phyloP scores from a whole-genome alignment of 2,888 invertebrate genomes.

The Harmothoe impar region DNA sequence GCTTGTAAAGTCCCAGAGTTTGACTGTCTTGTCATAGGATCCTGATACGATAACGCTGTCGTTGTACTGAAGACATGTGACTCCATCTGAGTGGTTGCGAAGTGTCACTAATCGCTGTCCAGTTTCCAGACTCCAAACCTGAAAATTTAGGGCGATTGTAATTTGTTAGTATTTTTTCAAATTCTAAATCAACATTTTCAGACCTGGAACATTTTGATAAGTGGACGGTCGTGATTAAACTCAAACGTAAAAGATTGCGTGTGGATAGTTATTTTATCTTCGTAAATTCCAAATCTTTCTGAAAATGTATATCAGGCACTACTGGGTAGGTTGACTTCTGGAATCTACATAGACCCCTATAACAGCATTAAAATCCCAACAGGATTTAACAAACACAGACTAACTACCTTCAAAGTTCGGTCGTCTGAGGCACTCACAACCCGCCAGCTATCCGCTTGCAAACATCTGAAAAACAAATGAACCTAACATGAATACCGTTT shows the following conservation, averaged over 20 bases:
- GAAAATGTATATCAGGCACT: too few species aligned
- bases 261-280: too few species aligned
- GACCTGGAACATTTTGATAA: too few species aligned
- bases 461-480: conserved; percentile 79
- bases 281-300: too few species aligned
- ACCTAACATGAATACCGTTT: background rate
- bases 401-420: conserved; percentile 84
- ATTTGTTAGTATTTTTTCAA: background rate
- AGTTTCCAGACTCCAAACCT: conserved; percentile 85
- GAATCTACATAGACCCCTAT: too few species aligned
- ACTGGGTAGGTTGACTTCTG: too few species aligned
- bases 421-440: conserved; percentile 86
- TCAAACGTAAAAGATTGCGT: too few species aligned
- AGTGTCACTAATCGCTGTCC: conserved; percentile 84
- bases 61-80: conserved; percentile 85
- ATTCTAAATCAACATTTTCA: too few species aligned
- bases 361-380: too few species aligned
- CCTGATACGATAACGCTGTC: conserved; percentile 85
- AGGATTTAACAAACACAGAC: too few species aligned
- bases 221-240: too few species aligned
- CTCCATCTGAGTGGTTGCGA: conserved; percentile 85
- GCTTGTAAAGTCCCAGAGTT: conserved; percentile 85
- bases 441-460: conserved; percentile 85
- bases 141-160: conserved; percentile 64
- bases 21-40: conserved; percentile 85